Evolutionary conservation across 2,888 invertebrate species (phyloP), one percentile per base, ranked within the genome.

Genomic region (Alsophila aescularia): DNA sequence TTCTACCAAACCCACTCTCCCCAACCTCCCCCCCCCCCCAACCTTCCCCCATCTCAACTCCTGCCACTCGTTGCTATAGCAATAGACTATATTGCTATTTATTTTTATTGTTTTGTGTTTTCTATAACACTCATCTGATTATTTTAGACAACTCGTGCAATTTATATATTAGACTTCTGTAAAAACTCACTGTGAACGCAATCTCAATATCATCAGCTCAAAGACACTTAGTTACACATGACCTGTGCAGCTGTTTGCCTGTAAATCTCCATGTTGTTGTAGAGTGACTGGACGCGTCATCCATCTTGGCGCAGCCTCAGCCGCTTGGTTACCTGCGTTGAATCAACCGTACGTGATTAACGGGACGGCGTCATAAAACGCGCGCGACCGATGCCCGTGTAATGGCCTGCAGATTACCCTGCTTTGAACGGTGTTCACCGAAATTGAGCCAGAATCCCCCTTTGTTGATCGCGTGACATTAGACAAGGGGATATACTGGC

Each of bases 341-440:
- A 64, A 66, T 67, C 67, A 69, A 64, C 66, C 66, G 67, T 67
- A 69, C 65, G 64, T 70, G 71, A 71, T 66, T 64, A 70, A 69
- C 67, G 65, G 54, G 56, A 53, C 47, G 61, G 64, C 67, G 58
- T 63, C 56, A 63, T 66, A 67, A 72, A 64, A 65, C 53, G 62
- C 52, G 35, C 47, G 40, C 48, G 54, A 55, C 56, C 58, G 48
- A 60, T 62, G 61, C 57, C 58, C 59, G 53, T 64, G 62, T 67
- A 72, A 68, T 67, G 64, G 65, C 64, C 63, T 44, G 51, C 55
- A 60, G 53, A 58, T 48, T 59, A 52, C 50, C 54, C 47, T 45
- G 57, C 48, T 57, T 40, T 52, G 57, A 49, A 52, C 57, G 56
- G 51, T 51, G 59, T 59, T 53, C 55, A 59, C 44, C 61, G 57